These are phyloP conservation scores for Hippolais icterina DNA, from an alignment of 2,113 vertebrate species.

Conservation along the genomic window DNA sequence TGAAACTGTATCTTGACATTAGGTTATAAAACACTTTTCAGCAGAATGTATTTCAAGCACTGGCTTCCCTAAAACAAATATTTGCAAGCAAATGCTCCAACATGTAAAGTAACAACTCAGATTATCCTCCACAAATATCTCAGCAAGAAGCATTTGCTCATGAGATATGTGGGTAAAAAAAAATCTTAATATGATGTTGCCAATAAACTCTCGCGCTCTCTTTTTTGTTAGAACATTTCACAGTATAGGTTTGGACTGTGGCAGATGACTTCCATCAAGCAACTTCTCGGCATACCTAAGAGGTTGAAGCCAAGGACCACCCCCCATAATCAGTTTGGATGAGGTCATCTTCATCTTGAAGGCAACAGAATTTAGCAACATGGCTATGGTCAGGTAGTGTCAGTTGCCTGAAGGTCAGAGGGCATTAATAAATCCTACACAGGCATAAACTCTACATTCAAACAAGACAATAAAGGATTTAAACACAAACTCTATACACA, in stretches of 20 bases:
- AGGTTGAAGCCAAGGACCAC: background rate
- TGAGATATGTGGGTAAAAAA: background rate
- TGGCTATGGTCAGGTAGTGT: background rate
- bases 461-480: background rate
- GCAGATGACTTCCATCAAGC: background rate
- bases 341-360: background rate
- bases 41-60: background rate
- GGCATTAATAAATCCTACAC: background rate
- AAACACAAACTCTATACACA: background rate
- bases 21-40: background rate
- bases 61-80: background rate
- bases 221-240: background rate
- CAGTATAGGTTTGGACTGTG: background rate
- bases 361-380: background rate
- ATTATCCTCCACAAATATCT: background rate
- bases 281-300: background rate
- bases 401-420: background rate
- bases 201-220: background rate
- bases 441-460: background rate
- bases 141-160: background rate
- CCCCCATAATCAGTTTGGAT: background rate
- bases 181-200: background rate
- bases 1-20: background rate
- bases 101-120: background rate
- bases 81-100: background rate